Evolutionary conservation across 2,888 invertebrate genomes (phyloP), one percentile per base, ranked within the genome.

Genomic region (Ennomos quercinarius): DNA sequence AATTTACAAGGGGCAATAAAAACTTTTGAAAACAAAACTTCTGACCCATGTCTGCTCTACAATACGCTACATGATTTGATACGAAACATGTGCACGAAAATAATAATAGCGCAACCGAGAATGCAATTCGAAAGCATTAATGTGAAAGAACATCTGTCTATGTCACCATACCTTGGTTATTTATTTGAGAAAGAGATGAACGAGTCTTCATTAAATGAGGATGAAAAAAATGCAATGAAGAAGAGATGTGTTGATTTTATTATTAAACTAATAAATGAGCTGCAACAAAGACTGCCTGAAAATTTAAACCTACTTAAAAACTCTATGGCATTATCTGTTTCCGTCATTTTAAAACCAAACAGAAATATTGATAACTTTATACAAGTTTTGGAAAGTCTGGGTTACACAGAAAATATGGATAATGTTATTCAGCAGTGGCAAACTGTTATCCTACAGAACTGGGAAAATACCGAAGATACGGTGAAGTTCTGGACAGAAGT

Each of bases 271-370:
- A 49, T 58, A 34, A 47, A 54, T 47, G 51, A 63, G 34, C 43
- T 64, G 48, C 64, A 57, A 54, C 41, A 53, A 60, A 57, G 62
- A 57, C 38, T 66, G 47, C 66, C 66, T 27, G 61, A 44, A 42
- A 66, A 66, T 46, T 57, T 62, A 37, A 61, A 61, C 52, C 44
- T 63, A 38, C n/a, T n/a, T n/a, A 51, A 63, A 59, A 64, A 66
- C 45, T 52, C 57, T 44, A 57, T 48, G 52, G 40, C 41, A 45
- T 50, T 65, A 53, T 62, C 63, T 51, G 63, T 59, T 34, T 40
- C 53, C 36, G 63, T 51, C 11, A 65, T 57, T 49, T 51, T 63
- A 50, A 65, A 63, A 56, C 61, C 56, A 62, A 64, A 51, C 46
- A 64, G 57, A 57, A 58, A 46, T 50, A 57, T 54, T 44, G 49